These are phyloP conservation scores for Chrysemys picta DNA, from an alignment of 2,113 vertebrate species.

Conservation along the genomic window DNA sequence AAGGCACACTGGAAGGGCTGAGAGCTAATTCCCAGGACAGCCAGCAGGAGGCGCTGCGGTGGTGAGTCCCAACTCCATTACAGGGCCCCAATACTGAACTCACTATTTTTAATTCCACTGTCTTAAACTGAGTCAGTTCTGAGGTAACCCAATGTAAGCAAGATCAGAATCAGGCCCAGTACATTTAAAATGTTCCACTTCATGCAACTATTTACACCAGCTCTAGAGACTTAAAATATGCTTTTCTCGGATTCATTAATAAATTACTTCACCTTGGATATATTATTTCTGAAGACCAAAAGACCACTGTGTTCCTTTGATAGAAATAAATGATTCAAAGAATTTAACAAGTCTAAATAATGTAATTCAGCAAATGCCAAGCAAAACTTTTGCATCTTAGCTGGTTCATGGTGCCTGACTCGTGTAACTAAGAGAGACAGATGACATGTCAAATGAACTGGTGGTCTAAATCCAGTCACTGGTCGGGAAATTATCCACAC, in stretches of 20 bases:
- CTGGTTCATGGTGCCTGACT: not conserved
- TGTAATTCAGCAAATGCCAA: not conserved
- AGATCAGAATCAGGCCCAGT: not conserved
- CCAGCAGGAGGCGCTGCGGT: too few relatives aligned
- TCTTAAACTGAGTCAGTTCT: not conserved
- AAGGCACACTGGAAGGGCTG: too few relatives aligned
- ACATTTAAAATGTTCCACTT: not conserved
- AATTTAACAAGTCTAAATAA: not conserved
- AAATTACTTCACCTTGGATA: not conserved
- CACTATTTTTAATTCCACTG: not conserved
- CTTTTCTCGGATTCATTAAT: not conserved
- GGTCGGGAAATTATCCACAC: not conserved
- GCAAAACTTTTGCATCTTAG: not conserved
- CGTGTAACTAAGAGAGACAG: not conserved
- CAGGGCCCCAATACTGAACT: not conserved
- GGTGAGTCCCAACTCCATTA: too few relatives aligned
- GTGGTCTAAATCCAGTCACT: not conserved
- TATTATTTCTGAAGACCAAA: conserved; percentile 31
- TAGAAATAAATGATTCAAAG: not conserved
- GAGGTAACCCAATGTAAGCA: not conserved
- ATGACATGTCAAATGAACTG: not conserved
- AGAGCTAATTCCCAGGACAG: too few relatives aligned
- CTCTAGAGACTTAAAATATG: not conserved
- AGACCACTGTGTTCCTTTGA: not conserved
- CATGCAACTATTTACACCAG: fast-evolving